Percentiles rank a stretch among this genome's conserved stretches.
Conservation (phyloP, 35 echinoderm and acorn worm species). For the Chiridota heheva region DNA sequence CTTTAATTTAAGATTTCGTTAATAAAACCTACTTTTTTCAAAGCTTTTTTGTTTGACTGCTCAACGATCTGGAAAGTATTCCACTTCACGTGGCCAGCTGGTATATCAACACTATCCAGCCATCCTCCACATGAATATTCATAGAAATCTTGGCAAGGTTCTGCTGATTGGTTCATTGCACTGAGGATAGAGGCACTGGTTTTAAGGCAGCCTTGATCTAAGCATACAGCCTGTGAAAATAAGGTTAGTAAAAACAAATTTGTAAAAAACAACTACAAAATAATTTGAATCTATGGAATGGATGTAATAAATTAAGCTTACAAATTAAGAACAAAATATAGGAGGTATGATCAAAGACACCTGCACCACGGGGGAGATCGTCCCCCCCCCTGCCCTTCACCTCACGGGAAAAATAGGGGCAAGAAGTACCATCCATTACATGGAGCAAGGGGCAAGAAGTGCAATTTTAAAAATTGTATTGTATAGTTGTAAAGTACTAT, state of each 20-base stretch:
- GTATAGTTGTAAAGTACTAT: no score
- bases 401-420: no score
- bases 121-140: slow-evolving; percentile 95
- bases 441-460: no score
- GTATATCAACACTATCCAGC: slow-evolving; percentile 54
- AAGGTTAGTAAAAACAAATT: neutral
- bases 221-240: slow-evolving; percentile 10
- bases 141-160: slow-evolving; percentile 93
- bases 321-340: no score
- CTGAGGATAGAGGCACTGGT: slow-evolving; percentile 13
- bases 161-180: slow-evolving; percentile 57
- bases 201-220: slow-evolving; percentile 24
- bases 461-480: no score
- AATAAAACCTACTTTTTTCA: slow-evolving; percentile 45
- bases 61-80: slow-evolving; percentile 40
- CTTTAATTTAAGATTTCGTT: neutral
- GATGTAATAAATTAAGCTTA: no score
- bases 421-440: no score
- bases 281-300: no score
- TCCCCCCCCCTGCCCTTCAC: no score
- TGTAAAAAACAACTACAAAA: no score
- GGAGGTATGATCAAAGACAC: no score
- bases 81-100: slow-evolving; percentile 64
- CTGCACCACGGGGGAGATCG: no score
- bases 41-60: slow-evolving; percentile 49